A percentile compares a stretch with the other conserved stretches of the same genome.
Conservation (phyloP, 1,140 invertebrate genomes). For the Drosophila paulistorum region DNA sequence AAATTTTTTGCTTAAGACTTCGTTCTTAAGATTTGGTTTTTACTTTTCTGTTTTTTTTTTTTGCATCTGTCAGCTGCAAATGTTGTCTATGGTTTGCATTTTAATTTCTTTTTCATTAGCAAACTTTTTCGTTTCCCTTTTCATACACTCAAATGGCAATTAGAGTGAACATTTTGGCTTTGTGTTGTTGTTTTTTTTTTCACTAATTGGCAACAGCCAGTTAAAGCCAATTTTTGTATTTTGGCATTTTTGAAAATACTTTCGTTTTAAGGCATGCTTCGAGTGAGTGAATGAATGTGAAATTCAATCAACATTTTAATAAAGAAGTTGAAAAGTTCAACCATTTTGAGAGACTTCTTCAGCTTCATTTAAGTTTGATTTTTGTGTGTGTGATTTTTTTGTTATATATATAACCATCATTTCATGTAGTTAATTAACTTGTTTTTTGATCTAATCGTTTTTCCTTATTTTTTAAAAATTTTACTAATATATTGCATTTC, state of each 20-base stretch:
- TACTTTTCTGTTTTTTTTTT: constrained; percentile 3
- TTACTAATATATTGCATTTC: constrained; percentile 42
- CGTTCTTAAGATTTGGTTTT: constrained; percentile 40
- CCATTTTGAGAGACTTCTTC: constrained; percentile 24
- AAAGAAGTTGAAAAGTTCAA: neutral
- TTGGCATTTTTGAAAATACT: neutral
- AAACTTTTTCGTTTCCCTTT: constrained; percentile 16
- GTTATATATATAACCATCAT: constrained; percentile 45
- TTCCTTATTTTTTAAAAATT: neutral
- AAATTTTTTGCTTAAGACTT: constrained; percentile 53
- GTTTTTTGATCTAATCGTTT: neutral
- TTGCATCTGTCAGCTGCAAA: constrained; percentile 62
- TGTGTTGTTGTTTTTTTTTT: constrained; percentile 58
- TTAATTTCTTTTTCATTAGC: constrained; percentile 76
- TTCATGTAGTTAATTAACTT: constrained; percentile 54
- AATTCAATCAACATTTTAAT: neutral
- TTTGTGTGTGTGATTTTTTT: constrained; percentile 48
- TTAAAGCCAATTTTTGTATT: neutral
- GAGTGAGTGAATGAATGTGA: constrained; percentile 30
- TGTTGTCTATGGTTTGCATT: constrained; percentile 60
- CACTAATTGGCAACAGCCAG: constrained; percentile 54
- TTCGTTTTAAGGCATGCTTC: constrained; percentile 21
- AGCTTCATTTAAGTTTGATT: constrained; percentile 44
- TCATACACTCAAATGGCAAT: constrained; percentile 74
- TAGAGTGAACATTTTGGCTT: constrained; percentile 71